phyloP scores from a whole-genome alignment of 2,113 vertebrate genomes.

The Pseudolaguvia tuberculata region DNA sequence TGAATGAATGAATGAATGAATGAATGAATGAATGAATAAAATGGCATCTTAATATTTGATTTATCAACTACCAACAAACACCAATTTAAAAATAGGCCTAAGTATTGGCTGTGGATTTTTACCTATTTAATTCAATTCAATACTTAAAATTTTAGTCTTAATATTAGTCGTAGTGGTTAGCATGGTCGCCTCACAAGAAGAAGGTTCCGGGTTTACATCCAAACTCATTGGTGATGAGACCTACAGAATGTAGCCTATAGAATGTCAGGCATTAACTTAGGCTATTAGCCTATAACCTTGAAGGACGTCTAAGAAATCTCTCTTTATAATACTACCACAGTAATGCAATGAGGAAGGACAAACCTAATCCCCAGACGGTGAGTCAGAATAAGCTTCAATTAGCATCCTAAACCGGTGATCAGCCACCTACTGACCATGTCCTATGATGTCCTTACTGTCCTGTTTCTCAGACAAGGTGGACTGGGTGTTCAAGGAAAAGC shows the following conservation, averaged over 20 bases:
- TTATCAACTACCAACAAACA: constrained; percentile 36
- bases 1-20: too few relatives aligned
- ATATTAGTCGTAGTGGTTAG: too few relatives aligned
- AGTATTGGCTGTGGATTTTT: constrained; percentile 26
- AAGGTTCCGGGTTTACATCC: too few relatives aligned
- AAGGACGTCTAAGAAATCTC: constrained; percentile 34
- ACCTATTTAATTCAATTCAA: neutral
- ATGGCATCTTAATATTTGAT: constrained; percentile 46
- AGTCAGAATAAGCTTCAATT: constrained; percentile 65
- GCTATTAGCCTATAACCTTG: constrained; percentile 47
- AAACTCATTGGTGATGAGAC: constrained; percentile 50
- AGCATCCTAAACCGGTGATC: constrained; percentile 55
- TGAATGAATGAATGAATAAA: constrained; percentile 52
- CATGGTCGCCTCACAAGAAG: too few relatives aligned
- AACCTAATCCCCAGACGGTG: constrained; percentile 66
- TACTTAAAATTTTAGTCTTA: too few relatives aligned
- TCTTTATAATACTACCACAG: constrained; percentile 40
- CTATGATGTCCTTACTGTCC: constrained; percentile 67
- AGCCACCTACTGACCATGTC: constrained; percentile 38
- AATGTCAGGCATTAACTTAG: constrained; percentile 51
- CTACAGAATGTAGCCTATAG: constrained; percentile 32
- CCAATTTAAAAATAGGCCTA: constrained; percentile 33
- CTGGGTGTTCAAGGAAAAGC: constrained; percentile 34
- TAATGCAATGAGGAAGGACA: constrained; percentile 54
- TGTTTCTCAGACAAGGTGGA: constrained; percentile 49